Evolutionary conservation across 2,797 vertebrate genomes (phyloP), one percentile per base, ranked within the genome.

Genomic region (Cyprinodon diabolis): DNA sequence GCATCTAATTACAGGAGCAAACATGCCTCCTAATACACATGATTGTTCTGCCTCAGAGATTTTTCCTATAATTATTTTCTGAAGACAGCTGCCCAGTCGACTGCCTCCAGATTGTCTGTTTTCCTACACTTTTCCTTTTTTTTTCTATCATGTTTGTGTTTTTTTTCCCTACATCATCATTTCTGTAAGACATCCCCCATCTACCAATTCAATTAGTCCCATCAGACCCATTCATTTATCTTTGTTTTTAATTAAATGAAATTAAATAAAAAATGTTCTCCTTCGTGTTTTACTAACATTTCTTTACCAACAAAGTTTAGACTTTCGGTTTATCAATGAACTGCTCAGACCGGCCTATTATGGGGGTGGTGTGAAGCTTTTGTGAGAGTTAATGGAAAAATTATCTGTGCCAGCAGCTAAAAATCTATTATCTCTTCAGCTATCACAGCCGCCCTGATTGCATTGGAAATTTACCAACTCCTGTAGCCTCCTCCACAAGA

Each of bases 391-490:
- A 78, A 79, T 63, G 73, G 65, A 66, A 62, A 30, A 79, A 81
- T 74, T 40, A 60, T 73, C 56, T 57, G 65, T 43, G 75, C 65
- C 25, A 45, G 57, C 15, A 68, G 66, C 58, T 69, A 56, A 66
- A 86, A 84, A 80, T 78, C 77, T 74, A 82, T 86, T 83, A 76
- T 89, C 65, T 67, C 14, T 72, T 62, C 54, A 66, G 47, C 62
- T 67, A 47, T 78, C 40, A 21, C 25, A 66, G 25, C 62, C 45
- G 1, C 23, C 55, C 45, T 66, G 70, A 86, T 86, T 84, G 69
- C 77, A 75, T 57, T 84, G 77, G 75, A 82, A 74, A 86, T 83
- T 62, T 51, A 85, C 68, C 77, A 68, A n/a, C 72, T 79, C 49
- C 45, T 57, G 8, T 57, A 45, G 51, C 58, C 56, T 66, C 49